phyloP scores from a whole-genome alignment of 2,888 invertebrate species.

The Disparrhopalites patrizii region DNA sequence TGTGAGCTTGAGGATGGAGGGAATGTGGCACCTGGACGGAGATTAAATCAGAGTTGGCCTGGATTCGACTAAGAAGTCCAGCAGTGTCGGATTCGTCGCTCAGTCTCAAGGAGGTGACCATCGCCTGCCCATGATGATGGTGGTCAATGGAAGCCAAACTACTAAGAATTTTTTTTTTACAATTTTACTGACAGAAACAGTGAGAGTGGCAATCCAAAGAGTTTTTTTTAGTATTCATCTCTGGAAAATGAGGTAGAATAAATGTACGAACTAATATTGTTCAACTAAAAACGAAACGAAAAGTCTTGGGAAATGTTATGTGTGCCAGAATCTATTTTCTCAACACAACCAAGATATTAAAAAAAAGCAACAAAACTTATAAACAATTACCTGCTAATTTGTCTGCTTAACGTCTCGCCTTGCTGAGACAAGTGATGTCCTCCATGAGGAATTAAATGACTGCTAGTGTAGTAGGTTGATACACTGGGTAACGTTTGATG shows the following conservation, averaged over 20 bases:
- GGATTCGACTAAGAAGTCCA: conserved; percentile 37
- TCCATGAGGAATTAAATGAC: conserved; percentile 11
- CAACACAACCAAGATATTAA: no score
- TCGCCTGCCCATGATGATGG: conserved; percentile 30
- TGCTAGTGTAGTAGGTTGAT: conserved; percentile 13
- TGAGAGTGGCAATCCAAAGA: conserved; percentile 6
- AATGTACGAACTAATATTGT: no score
- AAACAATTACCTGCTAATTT: conserved; percentile 32
- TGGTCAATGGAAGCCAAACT: conserved; percentile 19
- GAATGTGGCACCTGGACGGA: conserved; percentile 34
- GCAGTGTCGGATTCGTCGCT: conserved; percentile 34
- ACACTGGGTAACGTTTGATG: conserved; percentile 35
- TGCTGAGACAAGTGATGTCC: conserved; percentile 29
- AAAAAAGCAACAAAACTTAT: no score
- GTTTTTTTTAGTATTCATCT: conserved; percentile 12
- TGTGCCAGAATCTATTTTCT: not conserved
- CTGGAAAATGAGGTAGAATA: no score
- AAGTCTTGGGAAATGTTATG: no score
- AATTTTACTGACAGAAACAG: no score
- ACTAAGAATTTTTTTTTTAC: no score
- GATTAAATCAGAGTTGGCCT: conserved; percentile 42
- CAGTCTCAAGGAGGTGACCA: conserved; percentile 31
- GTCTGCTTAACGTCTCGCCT: conserved; percentile 27
- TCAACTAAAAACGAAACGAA: no score
- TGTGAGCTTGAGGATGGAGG: conserved; percentile 14